Conservation (phyloP, 2,797 vertebrate genomes). For the Poeciliopsis presidionis region DNA sequence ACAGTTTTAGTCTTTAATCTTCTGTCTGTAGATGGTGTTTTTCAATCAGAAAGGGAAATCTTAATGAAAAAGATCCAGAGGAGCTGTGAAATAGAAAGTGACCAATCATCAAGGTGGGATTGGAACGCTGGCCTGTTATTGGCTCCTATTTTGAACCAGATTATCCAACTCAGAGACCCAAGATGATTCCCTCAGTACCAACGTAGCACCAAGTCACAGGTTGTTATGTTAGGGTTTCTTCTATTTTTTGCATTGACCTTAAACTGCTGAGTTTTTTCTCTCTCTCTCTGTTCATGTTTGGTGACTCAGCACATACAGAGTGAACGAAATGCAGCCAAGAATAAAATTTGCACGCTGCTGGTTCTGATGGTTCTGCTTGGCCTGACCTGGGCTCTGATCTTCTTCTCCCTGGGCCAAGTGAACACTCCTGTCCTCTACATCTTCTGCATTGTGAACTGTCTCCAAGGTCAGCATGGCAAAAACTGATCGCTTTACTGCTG, state of each 20-base stretch:
- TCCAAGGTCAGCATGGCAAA: constrained; percentile 34
- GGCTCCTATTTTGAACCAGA: not conserved
- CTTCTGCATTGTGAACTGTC: constrained; percentile 80
- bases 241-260: not conserved
- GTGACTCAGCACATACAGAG: not conserved
- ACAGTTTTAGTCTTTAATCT: not conserved
- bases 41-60: not conserved
- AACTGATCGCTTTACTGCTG: not conserved
- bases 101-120: not conserved
- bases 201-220: not conserved
- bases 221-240: not conserved
- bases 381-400: constrained; percentile 76
- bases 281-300: not conserved
- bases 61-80: not conserved
- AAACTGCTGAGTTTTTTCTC: not conserved
- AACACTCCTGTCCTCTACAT: constrained; percentile 69
- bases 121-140: not conserved
- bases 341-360: constrained; percentile 59
- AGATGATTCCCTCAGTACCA: not conserved
- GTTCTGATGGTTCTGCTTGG: constrained; percentile 79
- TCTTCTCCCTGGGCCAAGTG: constrained; percentile 73
- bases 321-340: constrained; percentile 56
- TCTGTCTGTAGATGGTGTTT: not conserved
- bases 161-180: not conserved
- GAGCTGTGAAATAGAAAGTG: not conserved